Evolutionary conservation across 2,888 invertebrate genomes (phyloP).

Genomic region (Adineta ricciae): DNA sequence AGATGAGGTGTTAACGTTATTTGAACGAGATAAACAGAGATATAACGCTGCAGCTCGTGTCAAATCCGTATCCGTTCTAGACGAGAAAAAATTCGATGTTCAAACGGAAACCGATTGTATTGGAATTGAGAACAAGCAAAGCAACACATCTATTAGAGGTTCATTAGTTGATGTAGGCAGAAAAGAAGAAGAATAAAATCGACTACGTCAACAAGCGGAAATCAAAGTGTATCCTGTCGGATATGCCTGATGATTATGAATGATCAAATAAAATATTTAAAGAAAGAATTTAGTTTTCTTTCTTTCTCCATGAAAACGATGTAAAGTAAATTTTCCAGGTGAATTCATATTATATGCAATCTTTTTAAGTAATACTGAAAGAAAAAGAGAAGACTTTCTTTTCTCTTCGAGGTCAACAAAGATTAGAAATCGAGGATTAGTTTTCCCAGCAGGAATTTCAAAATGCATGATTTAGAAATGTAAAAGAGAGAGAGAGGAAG

Average conservation of each 20-base stretch:
- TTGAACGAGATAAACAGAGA: neutral
- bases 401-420: neutral
- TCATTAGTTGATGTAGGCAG: neutral
- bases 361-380: neutral
- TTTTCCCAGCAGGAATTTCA: neutral
- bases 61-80: conserved; percentile 13
- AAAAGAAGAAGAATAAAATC: neutral
- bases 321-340: conserved; percentile 1
- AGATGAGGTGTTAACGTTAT: conserved; percentile 2
- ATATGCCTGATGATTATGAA: neutral
- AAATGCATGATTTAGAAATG: neutral
- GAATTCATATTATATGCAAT: neutral
- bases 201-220: neutral
- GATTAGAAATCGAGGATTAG: neutral
- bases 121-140: neutral
- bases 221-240: conserved; percentile 15
- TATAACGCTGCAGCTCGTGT: neutral
- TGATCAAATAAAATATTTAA: neutral
- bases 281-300: neutral
- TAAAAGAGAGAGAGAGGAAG: neutral
- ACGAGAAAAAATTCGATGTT: neutral
- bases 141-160: neutral
- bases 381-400: neutral
- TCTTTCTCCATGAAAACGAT: neutral
- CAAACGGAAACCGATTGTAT: conserved; percentile 13